Conservation (phyloP, 2,113 vertebrate species). For the Pipra filicauda region DNA sequence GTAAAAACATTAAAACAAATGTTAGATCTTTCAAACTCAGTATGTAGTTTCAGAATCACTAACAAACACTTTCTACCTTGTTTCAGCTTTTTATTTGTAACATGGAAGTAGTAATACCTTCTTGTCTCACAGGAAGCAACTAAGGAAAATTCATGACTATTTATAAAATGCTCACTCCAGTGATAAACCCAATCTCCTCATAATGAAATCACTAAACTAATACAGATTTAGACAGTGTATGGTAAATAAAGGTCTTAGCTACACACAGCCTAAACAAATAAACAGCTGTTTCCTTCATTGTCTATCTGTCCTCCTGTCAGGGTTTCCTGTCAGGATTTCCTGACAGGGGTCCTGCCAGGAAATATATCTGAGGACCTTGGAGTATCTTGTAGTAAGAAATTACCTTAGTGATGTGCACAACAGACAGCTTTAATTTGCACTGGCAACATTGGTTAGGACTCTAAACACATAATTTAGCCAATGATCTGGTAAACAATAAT, state of each 20-base stretch:
- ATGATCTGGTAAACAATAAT: not conserved
- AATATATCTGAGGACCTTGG: not conserved
- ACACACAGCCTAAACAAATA: not conserved
- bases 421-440: not conserved
- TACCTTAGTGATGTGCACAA: not conserved
- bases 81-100: not conserved
- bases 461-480: not conserved
- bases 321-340: not conserved
- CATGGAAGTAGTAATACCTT: not conserved
- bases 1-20: not conserved
- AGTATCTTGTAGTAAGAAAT: not conserved
- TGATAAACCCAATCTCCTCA: not conserved
- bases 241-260: not conserved
- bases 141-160: not conserved
- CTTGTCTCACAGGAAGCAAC: not conserved
- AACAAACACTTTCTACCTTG: not conserved
- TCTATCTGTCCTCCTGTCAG: not conserved
- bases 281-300: not conserved
- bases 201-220: not conserved
- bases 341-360: not conserved
- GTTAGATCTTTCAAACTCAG: not conserved
- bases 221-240: not conserved
- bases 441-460: not conserved
- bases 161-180: not conserved
- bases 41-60: not conserved